These are phyloP conservation scores for Dendroctonus valens DNA, from an alignment of 1,140 invertebrate species.

Conservation along the genomic window DNA sequence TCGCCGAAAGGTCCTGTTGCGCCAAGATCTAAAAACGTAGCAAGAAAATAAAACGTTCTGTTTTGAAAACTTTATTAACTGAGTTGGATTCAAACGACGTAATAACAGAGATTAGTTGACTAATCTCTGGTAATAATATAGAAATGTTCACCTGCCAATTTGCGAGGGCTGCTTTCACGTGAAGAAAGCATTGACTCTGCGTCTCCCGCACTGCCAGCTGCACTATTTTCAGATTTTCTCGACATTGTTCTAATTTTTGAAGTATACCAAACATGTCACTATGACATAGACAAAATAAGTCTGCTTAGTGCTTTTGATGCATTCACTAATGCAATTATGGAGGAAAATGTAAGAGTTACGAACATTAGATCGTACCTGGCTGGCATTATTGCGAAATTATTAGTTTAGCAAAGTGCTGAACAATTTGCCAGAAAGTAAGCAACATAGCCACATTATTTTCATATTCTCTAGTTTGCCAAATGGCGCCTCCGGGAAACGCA, in stretches of 20 bases:
- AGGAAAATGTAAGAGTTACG: no score
- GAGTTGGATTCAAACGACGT: no score
- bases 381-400: no score
- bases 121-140: no score
- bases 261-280: not conserved
- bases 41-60: not conserved
- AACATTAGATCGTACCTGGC: no score
- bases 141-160: not conserved
- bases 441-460: conserved; percentile 1
- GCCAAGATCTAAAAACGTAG: conserved; percentile 4
- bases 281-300: no score
- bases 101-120: no score
- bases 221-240: conserved; percentile 20
- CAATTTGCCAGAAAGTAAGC: not conserved
- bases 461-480: not conserved
- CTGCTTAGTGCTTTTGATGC: no score
- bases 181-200: conserved; percentile 11
- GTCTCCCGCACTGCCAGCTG: conserved; percentile 11
- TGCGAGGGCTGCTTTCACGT: conserved; percentile 9
- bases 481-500: conserved; percentile 16
- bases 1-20: conserved; percentile 3
- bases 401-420: not conserved
- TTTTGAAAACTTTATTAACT: not conserved
- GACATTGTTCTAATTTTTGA: conserved; percentile 9
- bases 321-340: no score